These are phyloP conservation scores for Batillaria attramentaria DNA, from an alignment of 1,140 invertebrate genomes.

Conservation along the genomic window DNA sequence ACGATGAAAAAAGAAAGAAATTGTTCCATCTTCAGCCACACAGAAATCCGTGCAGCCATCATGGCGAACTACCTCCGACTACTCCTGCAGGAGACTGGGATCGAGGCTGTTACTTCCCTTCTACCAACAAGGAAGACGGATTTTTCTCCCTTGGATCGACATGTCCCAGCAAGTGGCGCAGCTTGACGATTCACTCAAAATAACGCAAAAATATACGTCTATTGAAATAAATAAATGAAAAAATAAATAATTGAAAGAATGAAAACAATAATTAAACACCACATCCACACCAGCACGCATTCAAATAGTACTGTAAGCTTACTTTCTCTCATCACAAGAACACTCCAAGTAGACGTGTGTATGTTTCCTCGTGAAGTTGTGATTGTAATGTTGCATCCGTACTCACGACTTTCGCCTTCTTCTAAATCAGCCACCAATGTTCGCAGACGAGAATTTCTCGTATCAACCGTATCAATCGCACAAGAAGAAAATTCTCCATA, in stretches of 20 bases:
- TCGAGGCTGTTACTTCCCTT: too few relatives aligned
- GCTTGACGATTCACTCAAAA: too few relatives aligned
- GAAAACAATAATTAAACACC: neutral
- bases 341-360: neutral
- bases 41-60: too few relatives aligned
- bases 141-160: too few relatives aligned
- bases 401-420: neutral
- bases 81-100: too few relatives aligned
- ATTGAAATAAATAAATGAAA: neutral
- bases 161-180: too few relatives aligned
- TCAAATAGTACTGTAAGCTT: neutral
- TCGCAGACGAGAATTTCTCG: neutral
- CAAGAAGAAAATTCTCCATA: neutral
- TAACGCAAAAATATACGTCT: too few relatives aligned
- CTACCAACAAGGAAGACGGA: too few relatives aligned
- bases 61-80: too few relatives aligned
- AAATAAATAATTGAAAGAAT: neutral
- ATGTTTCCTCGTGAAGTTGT: neutral
- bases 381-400: conserved; percentile 13
- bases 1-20: too few relatives aligned
- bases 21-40: too few relatives aligned
- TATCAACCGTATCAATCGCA: neutral
- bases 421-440: neutral
- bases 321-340: conserved; percentile 6
- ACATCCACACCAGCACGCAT: neutral